A percentile compares a stretch with the other conserved stretches of the same genome.
Evolutionary conservation across 2,113 vertebrate species (phyloP).

Genomic region (Sisor rabdophorus): DNA sequence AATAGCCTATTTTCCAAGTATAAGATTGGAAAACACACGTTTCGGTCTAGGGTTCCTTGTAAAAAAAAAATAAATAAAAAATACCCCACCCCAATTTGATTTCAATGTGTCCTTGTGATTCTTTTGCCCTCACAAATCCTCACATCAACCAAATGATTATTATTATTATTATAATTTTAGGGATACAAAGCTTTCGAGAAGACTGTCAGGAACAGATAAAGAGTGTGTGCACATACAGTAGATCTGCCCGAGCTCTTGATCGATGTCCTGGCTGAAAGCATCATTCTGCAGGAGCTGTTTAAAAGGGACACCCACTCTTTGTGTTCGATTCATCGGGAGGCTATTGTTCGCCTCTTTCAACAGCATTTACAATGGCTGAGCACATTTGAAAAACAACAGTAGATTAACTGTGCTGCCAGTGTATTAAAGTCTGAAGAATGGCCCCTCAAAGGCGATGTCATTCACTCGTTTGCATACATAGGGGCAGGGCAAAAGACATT

Average conservation of each 20-base stretch:
- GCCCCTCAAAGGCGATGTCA: constrained; percentile 52
- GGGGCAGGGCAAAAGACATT: constrained; percentile 52
- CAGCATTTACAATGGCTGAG: constrained; percentile 53
- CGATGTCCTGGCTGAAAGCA: constrained; percentile 55
- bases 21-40: background rate
- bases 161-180: constrained; percentile 35
- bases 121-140: background rate
- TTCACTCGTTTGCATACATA: constrained; percentile 54
- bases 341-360: constrained; percentile 56
- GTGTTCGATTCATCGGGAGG: constrained; percentile 52
- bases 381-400: constrained; percentile 61
- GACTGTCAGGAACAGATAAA: constrained; percentile 51
- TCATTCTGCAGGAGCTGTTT: constrained; percentile 54
- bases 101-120: background rate
- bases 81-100: too few relatives aligned
- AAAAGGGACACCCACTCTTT: constrained; percentile 59
- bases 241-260: constrained; percentile 52
- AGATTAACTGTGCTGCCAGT: constrained; percentile 63
- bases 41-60: background rate
- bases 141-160: constrained; percentile 12
- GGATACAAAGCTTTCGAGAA: constrained; percentile 39
- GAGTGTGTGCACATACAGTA: constrained; percentile 48
- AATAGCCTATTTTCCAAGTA: background rate
- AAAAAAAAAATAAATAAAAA: background rate
- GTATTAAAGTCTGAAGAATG: constrained; percentile 60